A percentile compares a stretch with the other conserved stretches of the same genome.
Conservation (phyloP, 2,888 invertebrate genomes). For the Ectemnius cavifrons region DNA sequence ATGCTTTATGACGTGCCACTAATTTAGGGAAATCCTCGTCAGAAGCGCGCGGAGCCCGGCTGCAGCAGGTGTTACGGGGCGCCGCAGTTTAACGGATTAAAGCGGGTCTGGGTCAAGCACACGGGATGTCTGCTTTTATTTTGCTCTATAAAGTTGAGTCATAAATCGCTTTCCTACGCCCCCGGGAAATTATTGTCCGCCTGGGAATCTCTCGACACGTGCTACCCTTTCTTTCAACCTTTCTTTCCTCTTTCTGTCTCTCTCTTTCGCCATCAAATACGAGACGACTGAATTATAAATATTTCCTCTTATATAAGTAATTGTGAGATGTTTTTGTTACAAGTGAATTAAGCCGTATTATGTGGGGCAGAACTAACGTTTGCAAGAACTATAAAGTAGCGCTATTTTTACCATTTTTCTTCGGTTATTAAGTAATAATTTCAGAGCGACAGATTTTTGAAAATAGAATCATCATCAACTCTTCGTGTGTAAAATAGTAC, state of each 20-base stretch:
- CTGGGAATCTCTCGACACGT: background rate
- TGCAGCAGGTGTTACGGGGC: constrained; percentile 44
- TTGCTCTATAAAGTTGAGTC: constrained; percentile 37
- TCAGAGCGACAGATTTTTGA: too few species aligned
- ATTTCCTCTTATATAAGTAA: too few species aligned
- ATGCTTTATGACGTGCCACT: constrained; percentile 18
- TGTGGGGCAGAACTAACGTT: too few species aligned
- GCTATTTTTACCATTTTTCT: too few species aligned
- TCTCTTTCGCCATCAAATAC: too few species aligned
- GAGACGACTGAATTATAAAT: too few species aligned
- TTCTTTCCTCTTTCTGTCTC: background rate
- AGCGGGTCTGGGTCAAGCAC: constrained; percentile 46
- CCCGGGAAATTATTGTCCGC: constrained; percentile 30
- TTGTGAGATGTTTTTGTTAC: too few species aligned
- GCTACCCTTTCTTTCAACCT: background rate
- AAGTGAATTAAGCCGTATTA: too few species aligned
- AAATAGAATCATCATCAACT: too few species aligned
- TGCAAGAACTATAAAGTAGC: too few species aligned
- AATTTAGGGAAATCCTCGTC: constrained; percentile 40
- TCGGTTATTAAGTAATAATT: too few species aligned
- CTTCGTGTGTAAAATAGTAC: too few species aligned
- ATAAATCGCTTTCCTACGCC: constrained; percentile 30
- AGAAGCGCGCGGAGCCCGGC: constrained; percentile 11
- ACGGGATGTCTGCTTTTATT: constrained; percentile 36
- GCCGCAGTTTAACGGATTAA: constrained; percentile 49